A percentile compares a stretch with the other conserved stretches of the same genome.
Evolutionary conservation across 2,113 vertebrate genomes (phyloP).

Genomic region (Tachysurus vachellii): DNA sequence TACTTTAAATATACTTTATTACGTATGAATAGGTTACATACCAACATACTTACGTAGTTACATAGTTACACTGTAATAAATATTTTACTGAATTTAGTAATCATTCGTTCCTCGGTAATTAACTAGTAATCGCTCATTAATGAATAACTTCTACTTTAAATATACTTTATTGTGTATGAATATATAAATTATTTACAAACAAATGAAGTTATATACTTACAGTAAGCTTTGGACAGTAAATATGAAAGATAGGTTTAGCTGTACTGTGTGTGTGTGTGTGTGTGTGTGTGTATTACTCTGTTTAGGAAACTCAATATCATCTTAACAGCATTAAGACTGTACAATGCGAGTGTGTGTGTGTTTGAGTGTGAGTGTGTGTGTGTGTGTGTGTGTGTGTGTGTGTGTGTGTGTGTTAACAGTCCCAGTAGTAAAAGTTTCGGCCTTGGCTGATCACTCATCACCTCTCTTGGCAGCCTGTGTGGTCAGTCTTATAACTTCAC

Average conservation of each 20-base stretch:
- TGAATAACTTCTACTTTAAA: too few relatives aligned
- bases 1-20: neutral
- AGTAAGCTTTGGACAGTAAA: neutral
- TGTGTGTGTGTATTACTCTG: neutral
- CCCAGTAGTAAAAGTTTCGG: neutral
- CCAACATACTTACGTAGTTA: too few relatives aligned
- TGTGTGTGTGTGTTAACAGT: neutral
- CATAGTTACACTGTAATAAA: too few relatives aligned
- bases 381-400: conserved; percentile 1
- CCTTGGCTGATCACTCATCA: conserved; percentile 15
- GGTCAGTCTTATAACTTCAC: neutral
- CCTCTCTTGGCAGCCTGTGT: conserved; percentile 26
- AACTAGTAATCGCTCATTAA: too few relatives aligned
- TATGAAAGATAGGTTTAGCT: neutral
- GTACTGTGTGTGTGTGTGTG: neutral
- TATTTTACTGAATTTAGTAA: too few relatives aligned
- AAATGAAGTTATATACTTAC: neutral
- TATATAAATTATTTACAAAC: neutral
- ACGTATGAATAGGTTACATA: neutral
- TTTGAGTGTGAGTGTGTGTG: neutral
- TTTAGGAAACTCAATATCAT: too few relatives aligned
- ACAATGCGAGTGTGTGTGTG: neutral
- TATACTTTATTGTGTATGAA: neutral
- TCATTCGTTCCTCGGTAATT: too few relatives aligned
- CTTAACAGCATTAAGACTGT: too few relatives aligned